Percentiles rank a stretch among this genome's conserved stretches.
Conservation (phyloP, 92 coral and sea anemone species). For the Paragorgia papillata region DNA sequence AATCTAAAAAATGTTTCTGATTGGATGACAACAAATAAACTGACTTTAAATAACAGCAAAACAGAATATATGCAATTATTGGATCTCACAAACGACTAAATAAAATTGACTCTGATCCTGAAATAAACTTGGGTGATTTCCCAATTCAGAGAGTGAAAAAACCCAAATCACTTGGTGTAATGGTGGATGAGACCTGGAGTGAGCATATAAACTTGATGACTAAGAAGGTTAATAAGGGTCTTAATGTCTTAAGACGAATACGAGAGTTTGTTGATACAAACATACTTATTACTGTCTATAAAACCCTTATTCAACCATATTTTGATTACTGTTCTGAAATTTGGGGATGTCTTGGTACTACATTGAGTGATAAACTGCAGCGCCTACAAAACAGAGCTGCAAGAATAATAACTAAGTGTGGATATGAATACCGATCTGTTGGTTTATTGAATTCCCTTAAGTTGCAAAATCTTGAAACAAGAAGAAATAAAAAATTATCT, state of each 20-base stretch:
- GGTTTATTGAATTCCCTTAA: not conserved
- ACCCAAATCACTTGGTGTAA: constrained; percentile 26
- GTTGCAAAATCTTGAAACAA: constrained; percentile 3
- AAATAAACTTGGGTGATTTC: not conserved
- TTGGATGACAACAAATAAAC: constrained; percentile 55
- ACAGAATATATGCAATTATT: constrained; percentile 52
- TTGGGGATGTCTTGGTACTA: not conserved
- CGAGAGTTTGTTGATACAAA: constrained; percentile 10
- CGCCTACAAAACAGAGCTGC: not conserved
- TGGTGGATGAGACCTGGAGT: constrained; percentile 29
- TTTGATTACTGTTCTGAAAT: not conserved
- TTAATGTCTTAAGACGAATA: not conserved
- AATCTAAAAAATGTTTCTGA: constrained; percentile 38
- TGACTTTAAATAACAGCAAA: constrained; percentile 56
- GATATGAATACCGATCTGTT: not conserved
- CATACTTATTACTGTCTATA: not conserved
- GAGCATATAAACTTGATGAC: not conserved
- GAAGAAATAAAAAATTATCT: not conserved
- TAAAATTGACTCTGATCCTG: constrained; percentile 18
- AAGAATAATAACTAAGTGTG: not conserved
- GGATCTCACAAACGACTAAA: constrained; percentile 55
- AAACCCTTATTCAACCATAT: constrained; percentile 10
- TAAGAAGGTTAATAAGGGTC: not conserved
- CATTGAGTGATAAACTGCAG: not conserved
- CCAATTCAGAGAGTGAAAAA: not conserved